These are phyloP conservation scores for Cathartes aura DNA, from an alignment of 2,113 vertebrate species.

Conservation along the genomic window DNA sequence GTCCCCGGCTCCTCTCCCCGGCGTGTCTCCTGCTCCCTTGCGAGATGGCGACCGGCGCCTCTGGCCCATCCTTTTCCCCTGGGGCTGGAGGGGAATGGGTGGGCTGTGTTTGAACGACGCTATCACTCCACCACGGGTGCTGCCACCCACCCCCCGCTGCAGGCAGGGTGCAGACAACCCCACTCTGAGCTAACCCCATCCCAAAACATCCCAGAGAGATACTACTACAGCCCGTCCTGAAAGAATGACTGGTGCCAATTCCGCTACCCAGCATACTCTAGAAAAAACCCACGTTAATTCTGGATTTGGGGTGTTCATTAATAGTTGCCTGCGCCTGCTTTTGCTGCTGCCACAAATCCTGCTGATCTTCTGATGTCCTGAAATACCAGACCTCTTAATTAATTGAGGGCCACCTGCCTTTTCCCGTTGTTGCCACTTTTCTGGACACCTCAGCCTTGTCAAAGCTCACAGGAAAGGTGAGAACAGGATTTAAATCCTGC, in stretches of 20 bases:
- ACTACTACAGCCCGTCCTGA: rapidly evolving
- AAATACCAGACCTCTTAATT: background rate
- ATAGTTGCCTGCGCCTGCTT: background rate
- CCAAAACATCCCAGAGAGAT: background rate
- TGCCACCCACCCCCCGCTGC: background rate
- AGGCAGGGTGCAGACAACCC: no score
- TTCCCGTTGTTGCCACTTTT: background rate
- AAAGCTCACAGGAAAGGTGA: background rate
- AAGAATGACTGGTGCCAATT: no score
- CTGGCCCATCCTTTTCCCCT: rapidly evolving
- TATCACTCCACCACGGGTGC: background rate
- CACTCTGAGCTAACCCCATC: no score
- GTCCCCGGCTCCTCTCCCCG: no score
- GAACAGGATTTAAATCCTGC: background rate
- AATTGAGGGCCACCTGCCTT: background rate
- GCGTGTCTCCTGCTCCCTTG: background rate
- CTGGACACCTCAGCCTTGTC: background rate
- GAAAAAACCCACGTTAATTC: rapidly evolving
- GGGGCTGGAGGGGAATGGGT: rapidly evolving
- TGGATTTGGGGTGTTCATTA: background rate
- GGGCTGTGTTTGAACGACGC: background rate
- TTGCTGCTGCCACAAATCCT: background rate
- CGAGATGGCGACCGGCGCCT: rapidly evolving
- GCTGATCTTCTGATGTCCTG: background rate
- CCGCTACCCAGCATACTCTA: no score